Conservation (phyloP, 2,113 vertebrate species). For the Oryzias curvinotus region DNA sequence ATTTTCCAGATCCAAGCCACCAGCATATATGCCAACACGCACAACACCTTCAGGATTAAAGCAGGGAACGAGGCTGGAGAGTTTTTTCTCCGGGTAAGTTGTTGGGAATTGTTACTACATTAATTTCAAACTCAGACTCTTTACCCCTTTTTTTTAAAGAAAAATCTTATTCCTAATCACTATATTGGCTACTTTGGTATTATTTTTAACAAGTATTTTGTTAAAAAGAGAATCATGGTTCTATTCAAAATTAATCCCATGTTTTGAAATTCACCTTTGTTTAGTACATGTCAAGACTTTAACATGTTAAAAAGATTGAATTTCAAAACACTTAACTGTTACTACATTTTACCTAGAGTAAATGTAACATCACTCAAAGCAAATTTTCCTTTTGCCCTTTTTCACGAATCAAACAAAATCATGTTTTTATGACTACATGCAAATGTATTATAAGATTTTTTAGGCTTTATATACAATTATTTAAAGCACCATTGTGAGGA, state of each 20-base stretch:
- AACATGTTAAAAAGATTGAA: not conserved
- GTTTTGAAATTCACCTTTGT: not conserved
- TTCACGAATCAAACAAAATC: no score
- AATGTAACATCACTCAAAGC: no score
- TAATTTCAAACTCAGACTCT: not conserved
- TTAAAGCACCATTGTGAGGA: no score
- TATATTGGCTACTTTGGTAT: no score
- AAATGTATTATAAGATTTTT: no score
- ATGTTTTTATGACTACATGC: no score
- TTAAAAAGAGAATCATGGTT: no score
- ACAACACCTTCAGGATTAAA: constrained; percentile 97
- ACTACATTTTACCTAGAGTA: not conserved
- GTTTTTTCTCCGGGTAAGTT: constrained; percentile 91
- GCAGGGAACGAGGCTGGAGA: constrained; percentile 93
- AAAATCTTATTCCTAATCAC: no score
- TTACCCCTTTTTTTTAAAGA: not conserved
- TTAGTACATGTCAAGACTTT: not conserved
- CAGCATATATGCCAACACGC: constrained; percentile 90
- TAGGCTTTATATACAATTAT: no score
- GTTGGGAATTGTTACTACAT: not conserved
- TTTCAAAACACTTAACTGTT: not conserved
- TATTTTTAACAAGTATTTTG: no score
- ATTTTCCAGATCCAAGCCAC: constrained; percentile 99
- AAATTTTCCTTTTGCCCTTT: no score
- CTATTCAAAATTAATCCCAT: not conserved